Percentiles rank a stretch among this genome's conserved stretches.
Conservation (phyloP, 2,113 vertebrate species). For the Phocoena phocoena region DNA sequence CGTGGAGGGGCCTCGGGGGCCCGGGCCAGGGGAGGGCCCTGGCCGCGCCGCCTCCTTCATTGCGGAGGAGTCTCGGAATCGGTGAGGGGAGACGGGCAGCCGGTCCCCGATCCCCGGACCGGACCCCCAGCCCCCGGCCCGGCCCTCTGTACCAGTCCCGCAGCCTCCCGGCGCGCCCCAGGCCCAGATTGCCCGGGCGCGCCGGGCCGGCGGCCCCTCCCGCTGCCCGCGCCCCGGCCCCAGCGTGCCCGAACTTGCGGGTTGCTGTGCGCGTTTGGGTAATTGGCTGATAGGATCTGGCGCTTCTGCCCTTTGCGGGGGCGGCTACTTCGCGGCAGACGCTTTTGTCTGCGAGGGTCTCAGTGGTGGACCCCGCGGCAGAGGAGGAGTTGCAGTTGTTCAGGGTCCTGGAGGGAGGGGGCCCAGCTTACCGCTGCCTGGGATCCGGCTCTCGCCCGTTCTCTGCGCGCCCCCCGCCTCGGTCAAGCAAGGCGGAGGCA, state of each 20-base stretch:
- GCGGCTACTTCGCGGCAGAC: background rate
- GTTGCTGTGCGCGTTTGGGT: constrained; percentile 6
- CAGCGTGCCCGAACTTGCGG: constrained; percentile 70
- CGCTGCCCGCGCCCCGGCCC: constrained; percentile 42
- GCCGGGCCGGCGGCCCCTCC: constrained; percentile 20
- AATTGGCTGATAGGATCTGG: constrained; percentile 63
- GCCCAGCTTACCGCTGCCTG: background rate
- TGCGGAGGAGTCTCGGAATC: background rate
- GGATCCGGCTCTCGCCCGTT: background rate
- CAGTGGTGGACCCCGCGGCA: background rate
- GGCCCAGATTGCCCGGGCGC: constrained; percentile 26
- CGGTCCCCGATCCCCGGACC: background rate
- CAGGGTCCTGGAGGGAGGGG: background rate
- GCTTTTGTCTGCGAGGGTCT: constrained; percentile 53
- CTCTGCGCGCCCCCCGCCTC: background rate
- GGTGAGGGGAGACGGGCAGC: background rate
- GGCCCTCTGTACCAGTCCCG: background rate
- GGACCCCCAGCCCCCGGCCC: background rate
- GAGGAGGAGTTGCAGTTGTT: background rate
- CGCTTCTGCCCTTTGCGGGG: constrained; percentile 54
- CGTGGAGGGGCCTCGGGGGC: background rate
- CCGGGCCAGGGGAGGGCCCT: background rate
- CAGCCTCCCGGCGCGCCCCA: background rate
- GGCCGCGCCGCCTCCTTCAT: background rate
- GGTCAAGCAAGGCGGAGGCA: background rate